Conservation (phyloP, 2,113 vertebrate species). For the Psammodynastes pulverulentus region DNA sequence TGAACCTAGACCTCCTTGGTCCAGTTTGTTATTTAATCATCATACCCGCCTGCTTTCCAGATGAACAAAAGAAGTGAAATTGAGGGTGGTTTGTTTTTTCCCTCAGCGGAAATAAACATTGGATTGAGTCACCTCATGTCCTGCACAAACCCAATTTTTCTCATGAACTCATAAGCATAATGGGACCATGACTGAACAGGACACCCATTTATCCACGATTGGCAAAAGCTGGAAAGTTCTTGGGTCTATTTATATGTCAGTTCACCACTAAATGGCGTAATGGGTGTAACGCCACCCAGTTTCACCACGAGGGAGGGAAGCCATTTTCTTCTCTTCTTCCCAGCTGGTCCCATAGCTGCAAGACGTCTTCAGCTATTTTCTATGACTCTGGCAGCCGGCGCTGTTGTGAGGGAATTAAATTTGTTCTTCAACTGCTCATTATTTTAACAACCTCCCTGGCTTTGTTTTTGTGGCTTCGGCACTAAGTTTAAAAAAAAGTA, state of each 20-base stretch:
- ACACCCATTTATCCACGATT: background rate
- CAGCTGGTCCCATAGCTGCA: background rate
- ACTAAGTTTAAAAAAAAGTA: constrained; percentile 36
- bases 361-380: constrained; percentile 9
- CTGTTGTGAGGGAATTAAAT: constrained; percentile 43
- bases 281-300: constrained; percentile 53
- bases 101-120: background rate
- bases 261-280: constrained; percentile 55
- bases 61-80: background rate
- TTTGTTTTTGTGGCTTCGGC: constrained; percentile 39
- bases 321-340: background rate
- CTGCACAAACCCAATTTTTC: constrained; percentile 3
- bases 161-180: constrained; percentile 18
- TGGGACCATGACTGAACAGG: constrained; percentile 3
- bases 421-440: constrained; percentile 48
- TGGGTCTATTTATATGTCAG: constrained; percentile 51
- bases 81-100: background rate
- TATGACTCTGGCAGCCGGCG: constrained; percentile 12
- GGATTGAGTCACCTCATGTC: background rate
- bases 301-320: background rate
- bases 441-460: constrained; percentile 43
- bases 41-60: background rate
- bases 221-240: constrained; percentile 52
- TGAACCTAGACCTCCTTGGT: background rate
- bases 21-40: background rate